Percentiles rank a stretch among this genome's conserved stretches.
Conservation (phyloP, 2,113 vertebrate species). For the Heteronetta atricapilla region DNA sequence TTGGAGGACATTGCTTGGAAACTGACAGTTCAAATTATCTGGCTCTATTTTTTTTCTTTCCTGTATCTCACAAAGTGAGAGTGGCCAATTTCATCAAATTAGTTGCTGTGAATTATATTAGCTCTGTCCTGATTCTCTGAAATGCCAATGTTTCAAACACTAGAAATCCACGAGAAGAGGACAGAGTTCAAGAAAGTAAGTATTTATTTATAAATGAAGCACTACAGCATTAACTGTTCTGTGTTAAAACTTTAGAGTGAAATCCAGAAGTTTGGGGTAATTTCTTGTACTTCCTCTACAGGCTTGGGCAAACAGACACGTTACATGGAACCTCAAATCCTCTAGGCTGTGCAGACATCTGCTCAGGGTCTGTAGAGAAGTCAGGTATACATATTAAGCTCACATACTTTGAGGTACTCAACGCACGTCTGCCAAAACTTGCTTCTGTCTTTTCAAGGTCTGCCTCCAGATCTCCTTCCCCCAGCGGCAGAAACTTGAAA, state of each 20-base stretch:
- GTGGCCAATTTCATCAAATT: neutral
- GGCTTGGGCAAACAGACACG: neutral
- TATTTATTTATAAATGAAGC: neutral
- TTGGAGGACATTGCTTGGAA: neutral
- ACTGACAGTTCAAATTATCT: neutral
- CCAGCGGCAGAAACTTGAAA: neutral
- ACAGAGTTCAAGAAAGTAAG: neutral
- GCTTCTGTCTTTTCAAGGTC: neutral
- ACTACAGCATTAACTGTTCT: neutral
- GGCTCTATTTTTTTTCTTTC: neutral
- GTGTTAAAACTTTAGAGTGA: neutral
- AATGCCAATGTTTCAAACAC: neutral
- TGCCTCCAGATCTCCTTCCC: neutral
- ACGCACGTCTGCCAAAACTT: neutral
- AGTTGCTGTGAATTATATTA: neutral
- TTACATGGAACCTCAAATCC: neutral
- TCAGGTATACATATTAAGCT: neutral
- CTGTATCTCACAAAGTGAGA: neutral
- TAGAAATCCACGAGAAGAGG: neutral
- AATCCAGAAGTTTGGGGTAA: neutral
- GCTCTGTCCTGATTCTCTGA: neutral
- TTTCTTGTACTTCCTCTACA: neutral
- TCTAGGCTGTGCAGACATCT: neutral
- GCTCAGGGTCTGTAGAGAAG: neutral
- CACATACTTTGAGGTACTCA: neutral